A percentile compares a stretch with the other conserved stretches of the same genome.
phyloP scores from a whole-genome alignment of 2,797 vertebrate species.

The Enteromius viviparus region DNA sequence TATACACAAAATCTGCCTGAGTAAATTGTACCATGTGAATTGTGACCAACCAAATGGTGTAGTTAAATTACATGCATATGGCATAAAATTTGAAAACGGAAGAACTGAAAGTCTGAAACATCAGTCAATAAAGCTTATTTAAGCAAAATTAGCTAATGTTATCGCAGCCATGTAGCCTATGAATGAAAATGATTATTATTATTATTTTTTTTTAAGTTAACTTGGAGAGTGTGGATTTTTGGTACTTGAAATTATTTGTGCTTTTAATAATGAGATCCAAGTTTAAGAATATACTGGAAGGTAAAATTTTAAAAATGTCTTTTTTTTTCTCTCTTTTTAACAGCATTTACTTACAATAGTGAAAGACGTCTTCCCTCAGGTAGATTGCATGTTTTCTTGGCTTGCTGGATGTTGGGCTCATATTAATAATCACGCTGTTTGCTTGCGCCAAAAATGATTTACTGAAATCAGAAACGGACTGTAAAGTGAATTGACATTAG shows the following conservation, averaged over 20 bases:
- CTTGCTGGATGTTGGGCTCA: conserved; percentile 2
- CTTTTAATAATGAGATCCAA: conserved; percentile 1
- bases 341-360: conserved; percentile 7
- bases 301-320: background rate
- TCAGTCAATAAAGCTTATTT: background rate
- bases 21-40: background rate
- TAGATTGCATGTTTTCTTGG: conserved; percentile 7
- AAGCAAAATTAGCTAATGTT: background rate
- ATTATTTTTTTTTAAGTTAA: background rate
- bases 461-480: background rate
- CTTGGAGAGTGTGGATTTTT: background rate
- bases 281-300: background rate
- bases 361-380: conserved; percentile 6
- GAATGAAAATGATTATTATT: background rate
- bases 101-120: background rate
- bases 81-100: background rate
- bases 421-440: background rate
- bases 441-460: background rate
- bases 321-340: background rate
- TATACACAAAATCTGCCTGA: background rate
- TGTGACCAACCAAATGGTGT: background rate
- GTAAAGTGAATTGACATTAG: background rate
- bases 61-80: background rate
- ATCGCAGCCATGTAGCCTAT: background rate
- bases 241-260: background rate